phyloP scores from a whole-genome alignment of 2,113 vertebrate species.

The Nibea coibor region DNA sequence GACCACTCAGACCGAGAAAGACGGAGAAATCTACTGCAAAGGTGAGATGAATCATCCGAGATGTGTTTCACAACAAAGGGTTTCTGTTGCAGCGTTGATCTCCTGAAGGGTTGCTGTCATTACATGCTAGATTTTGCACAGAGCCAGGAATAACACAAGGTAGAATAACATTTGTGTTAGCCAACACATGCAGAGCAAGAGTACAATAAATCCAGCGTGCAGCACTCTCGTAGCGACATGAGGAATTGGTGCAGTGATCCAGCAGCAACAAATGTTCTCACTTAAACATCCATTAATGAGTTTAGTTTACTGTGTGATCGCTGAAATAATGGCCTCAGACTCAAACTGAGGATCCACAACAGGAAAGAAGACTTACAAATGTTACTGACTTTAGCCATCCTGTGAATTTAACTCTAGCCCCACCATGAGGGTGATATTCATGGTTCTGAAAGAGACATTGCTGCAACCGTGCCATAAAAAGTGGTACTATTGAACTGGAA shows the following conservation, averaged over 20 bases:
- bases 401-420: background rate
- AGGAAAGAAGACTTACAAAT: background rate
- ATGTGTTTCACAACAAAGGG: background rate
- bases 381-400: too few species aligned
- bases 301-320: background rate
- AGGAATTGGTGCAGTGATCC: constrained; percentile 1
- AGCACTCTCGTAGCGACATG: background rate
- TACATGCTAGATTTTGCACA: background rate
- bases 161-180: background rate
- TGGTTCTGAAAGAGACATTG: background rate
- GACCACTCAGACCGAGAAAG: constrained; percentile 96
- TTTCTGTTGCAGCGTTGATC: background rate
- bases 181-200: background rate
- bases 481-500: too few species aligned
- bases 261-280: background rate
- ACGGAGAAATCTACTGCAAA: constrained; percentile 99
- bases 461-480: background rate
- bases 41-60: constrained; percentile 75
- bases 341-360: background rate
- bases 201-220: background rate
- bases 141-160: background rate
- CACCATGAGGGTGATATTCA: background rate
- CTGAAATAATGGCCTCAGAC: background rate
- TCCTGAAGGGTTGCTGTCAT: background rate
- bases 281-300: background rate